These are phyloP conservation scores for Cryptotermes secundus DNA, from an alignment of 1,140 invertebrate species.

Conservation along the genomic window DNA sequence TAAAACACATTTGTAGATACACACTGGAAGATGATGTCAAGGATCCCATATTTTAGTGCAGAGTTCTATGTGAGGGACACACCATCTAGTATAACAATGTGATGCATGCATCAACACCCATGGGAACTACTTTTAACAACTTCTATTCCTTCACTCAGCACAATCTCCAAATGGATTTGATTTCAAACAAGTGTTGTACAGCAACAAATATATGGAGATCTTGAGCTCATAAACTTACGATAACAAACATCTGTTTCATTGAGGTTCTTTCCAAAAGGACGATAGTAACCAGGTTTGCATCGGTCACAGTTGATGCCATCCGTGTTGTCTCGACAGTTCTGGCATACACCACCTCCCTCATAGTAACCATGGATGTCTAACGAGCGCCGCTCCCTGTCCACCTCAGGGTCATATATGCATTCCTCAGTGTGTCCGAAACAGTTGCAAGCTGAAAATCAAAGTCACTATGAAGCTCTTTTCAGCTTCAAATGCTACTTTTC, in stretches of 20 bases:
- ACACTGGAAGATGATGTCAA: no score
- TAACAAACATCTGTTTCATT: constrained; percentile 91
- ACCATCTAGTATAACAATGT: no score
- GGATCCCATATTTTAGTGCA: no score
- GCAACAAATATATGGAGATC: not conserved
- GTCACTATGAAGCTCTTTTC: not conserved
- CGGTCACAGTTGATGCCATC: constrained; percentile 97
- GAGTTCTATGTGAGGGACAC: no score
- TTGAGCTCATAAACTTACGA: constrained; percentile 58
- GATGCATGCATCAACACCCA: no score
- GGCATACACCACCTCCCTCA: constrained; percentile 89
- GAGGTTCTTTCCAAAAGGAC: constrained; percentile 75
- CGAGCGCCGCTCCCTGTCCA: constrained; percentile 76
- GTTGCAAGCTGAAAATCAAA: constrained; percentile 77
- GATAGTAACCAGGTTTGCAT: constrained; percentile 82
- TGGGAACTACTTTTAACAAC: no score
- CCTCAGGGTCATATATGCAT: constrained; percentile 83
- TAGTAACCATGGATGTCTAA: constrained; percentile 90
- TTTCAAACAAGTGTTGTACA: no score
- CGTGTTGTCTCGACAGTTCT: constrained; percentile 91
- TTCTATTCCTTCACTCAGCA: no score
- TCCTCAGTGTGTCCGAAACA: constrained; percentile 92
- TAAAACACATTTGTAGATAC: no score
- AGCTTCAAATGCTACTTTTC: no score
- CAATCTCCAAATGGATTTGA: no score